phyloP scores from a whole-genome alignment of 2,797 vertebrate genomes.

The Lemur catta region DNA sequence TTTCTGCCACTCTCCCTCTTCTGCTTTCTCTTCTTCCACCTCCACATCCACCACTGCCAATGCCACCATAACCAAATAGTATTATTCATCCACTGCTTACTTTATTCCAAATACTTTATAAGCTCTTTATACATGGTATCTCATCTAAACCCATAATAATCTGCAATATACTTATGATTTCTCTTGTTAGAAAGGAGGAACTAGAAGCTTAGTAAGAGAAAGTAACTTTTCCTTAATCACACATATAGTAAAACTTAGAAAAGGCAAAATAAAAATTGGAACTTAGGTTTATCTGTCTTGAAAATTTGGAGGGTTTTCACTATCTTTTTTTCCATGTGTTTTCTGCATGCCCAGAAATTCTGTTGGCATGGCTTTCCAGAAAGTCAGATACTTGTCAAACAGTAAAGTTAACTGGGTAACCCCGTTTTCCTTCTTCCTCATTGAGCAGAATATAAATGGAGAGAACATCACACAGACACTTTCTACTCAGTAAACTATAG shows the following conservation, averaged over 20 bases:
- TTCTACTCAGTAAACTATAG: not conserved
- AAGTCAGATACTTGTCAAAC: not conserved
- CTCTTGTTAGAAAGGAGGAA: not conserved
- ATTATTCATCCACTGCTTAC: not conserved
- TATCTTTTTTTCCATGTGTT: not conserved
- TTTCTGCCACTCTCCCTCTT: not conserved
- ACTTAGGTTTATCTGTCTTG: not conserved
- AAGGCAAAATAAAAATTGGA: not conserved
- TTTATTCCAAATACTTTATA: not conserved
- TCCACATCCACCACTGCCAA: not conserved
- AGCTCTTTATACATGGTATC: not conserved
- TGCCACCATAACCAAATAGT: not conserved
- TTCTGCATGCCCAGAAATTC: not conserved
- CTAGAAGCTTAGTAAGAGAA: not conserved
- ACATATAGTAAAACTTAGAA: not conserved
- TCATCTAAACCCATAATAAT: not conserved
- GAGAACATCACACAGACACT: not conserved
- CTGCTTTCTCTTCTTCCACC: not conserved
- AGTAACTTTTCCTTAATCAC: not conserved
- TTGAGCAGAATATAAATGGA: not conserved
- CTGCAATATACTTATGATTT: not conserved
- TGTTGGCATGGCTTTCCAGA: not conserved
- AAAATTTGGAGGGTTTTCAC: not conserved
- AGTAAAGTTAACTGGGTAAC: not conserved
- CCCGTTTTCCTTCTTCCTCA: not conserved